Conservation (phyloP, 2,888 invertebrate genomes). For the Sericinus montela region DNA sequence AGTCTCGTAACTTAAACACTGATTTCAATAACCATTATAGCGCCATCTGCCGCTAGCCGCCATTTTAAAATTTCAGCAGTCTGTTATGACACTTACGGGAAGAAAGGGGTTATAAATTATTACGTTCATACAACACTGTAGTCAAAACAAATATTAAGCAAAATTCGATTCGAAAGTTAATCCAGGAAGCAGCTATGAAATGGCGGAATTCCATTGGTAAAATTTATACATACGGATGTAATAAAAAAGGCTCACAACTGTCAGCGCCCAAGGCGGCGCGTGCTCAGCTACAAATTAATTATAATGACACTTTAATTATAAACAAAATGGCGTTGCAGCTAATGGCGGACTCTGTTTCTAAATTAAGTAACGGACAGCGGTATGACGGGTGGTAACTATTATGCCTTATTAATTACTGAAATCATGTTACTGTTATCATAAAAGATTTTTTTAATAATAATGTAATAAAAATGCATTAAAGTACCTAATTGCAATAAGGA, state of each 20-base stretch:
- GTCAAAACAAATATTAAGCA: not conserved
- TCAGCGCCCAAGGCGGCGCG: slow-evolving; percentile 48
- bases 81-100: no score
- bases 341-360: slow-evolving; percentile 35
- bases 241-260: slow-evolving; percentile 40
- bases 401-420: not conserved
- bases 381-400: not conserved
- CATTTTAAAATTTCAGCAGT: no score
- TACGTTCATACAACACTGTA: no score
- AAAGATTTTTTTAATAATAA: no score
- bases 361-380: slow-evolving; percentile 25
- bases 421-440: no score
- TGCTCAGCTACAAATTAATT: slow-evolving; percentile 52
- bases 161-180: not conserved
- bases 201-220: not conserved
- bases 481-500: no score
- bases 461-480: no score
- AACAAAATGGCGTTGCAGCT: slow-evolving; percentile 54
- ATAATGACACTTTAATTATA: slow-evolving; percentile 56
- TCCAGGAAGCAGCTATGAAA: slow-evolving; percentile 1
- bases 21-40: no score
- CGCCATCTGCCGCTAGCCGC: no score
- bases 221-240: slow-evolving; percentile 17
- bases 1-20: no score
- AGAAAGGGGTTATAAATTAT: no score